Base-by-base conservation (phyloP, 92 coral and sea anemone species). In the Umimayanthus chanpuru region DNA sequence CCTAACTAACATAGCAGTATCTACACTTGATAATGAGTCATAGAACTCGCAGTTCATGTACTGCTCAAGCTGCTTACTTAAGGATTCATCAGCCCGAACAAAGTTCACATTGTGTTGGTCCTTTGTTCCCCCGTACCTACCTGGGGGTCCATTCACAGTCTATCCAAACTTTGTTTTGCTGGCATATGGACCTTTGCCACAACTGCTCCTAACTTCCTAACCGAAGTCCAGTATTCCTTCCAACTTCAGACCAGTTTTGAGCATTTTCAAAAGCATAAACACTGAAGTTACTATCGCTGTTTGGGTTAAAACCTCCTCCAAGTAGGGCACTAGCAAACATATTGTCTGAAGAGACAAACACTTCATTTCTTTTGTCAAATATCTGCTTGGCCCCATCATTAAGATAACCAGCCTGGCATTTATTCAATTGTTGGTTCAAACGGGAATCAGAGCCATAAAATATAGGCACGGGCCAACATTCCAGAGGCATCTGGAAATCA, bases 401-500 rank as follows among this genome's bases (percentile, higher is more conserved):
- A 40, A 85, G 39, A 38, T 75, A 83, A 21, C 89, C 92, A 89
- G n/a, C 41, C 38, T 75, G 49, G 10, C 89, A 85, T 32, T 85
- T 49, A 40, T 85, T 90, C 80, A 91, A 79, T 85, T 91, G 70
- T 43, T 88, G 81, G 85, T 88, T 91, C 29, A 91, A 49, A 41
- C 93, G 76, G n/a, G 89, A 82, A 64, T 91, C 93, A 66, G 93
- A 68, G 30, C 90, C 78, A 73, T 82, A 91, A 50, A 91, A 91
- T 30, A 91, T 91, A 41, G 86, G 88, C 36, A 80, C 39, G 2
- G 94, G 94, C 94, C 94, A 91, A 73, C 91, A 86, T 76, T 91
- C 94, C n/a, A 53, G 76, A 30, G 94, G 94, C 74, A 91, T 91
- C 73, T 91, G 91, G 72, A 91, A 88, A 79, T 79, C 80, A 65